Base-by-base conservation (phyloP, 2,888 invertebrate genomes). In the Argyresthia albistria region DNA sequence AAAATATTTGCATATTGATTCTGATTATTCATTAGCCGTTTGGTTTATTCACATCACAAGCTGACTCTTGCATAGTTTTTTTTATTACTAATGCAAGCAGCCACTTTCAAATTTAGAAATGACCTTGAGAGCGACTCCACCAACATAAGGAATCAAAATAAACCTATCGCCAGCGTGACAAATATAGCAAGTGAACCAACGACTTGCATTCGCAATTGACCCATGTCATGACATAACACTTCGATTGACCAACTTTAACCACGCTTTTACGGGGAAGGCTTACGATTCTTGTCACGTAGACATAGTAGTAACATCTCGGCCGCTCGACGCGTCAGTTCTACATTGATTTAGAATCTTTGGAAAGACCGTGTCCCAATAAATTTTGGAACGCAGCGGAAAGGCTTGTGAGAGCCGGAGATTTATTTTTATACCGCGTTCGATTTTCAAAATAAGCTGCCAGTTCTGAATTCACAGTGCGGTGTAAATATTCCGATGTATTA, bases 211-310 rank as follows among this genome's bases (percentile, higher is more conserved):
- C 25, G 35, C 35, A 47, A 46, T 35, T 48, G 47, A 47, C 47
- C 47, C 14, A 7, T n/a, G 15, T 51, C 43, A 53, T 65, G 60
- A 59, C 61, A 60, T 62, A 63, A 65, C 55, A 58, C 58, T 55
- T 58, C 63, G 62, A 67, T 65, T 69, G 70, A 70, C 71, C 70
- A 63, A 63, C 64, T 49, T 47, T 53, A 25, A 25, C 25, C 55
- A 59, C 59, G 59, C 60, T 61, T 58, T 56, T 46, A 56, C 59
- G 65, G 63, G 64, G 65, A 64, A 67, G 66, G 63, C 60, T 65
- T 65, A 62, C 68, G 63, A 63, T 67, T 60, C 70, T 62, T 64
- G 66, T 68, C 69, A 69, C 66, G 69, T 64, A 67, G 60, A 51
- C 54, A 65, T 68, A 67, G 66, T 68, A 71, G 69, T 71, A 55